Evolutionary conservation across 2,113 vertebrate genomes (phyloP), one percentile per base, ranked within the genome.

Genomic region (Hystrix cristata): DNA sequence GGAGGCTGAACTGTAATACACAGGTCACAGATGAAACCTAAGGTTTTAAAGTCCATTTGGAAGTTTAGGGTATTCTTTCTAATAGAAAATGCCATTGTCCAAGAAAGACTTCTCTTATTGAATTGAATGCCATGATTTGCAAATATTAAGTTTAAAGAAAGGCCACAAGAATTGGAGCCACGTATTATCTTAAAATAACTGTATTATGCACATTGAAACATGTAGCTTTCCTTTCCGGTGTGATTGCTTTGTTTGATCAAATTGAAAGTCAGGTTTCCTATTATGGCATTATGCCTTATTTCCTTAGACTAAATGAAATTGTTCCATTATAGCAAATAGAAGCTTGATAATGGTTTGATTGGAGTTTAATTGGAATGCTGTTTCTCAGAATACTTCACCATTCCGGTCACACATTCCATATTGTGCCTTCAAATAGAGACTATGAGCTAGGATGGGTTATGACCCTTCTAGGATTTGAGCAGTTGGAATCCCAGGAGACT

Each of bases 241-340:
- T 67, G 95, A 96, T 97, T 97, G 95, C 95, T 91, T 86, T 94
- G 87, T 94, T 95, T 97, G 97, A 97, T 97, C 92, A 95, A 97
- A 97, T 95, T 95, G 95, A 96, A 98, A 97, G 94, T 95, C 34
- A 34, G 94, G 76, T 96, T 94, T 96, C 94, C 95, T 95, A 92
- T 96, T 95, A 93, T 86, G 90, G 94, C 95, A 94, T 95, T 91
- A 87, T 10, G 94, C 60, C 96, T 97, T 97, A 95, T 93, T 97
- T 97, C 96, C 95, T 90, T 95, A 90, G 95, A 95, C 96, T 55
- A 97, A 97, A 97, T 97, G 92, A 97, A 98, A 97, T 97, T 98
- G 95, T 97, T 95, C 92, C 96, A 96, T 98, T 95, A 92, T 95
- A 90, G 95, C 90, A 97, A 98, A 97, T 95, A 96, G 95, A 95